Evolutionary conservation across 2,113 vertebrate genomes (phyloP), one percentile per base, ranked within the genome.

Genomic region (Otis tarda): DNA sequence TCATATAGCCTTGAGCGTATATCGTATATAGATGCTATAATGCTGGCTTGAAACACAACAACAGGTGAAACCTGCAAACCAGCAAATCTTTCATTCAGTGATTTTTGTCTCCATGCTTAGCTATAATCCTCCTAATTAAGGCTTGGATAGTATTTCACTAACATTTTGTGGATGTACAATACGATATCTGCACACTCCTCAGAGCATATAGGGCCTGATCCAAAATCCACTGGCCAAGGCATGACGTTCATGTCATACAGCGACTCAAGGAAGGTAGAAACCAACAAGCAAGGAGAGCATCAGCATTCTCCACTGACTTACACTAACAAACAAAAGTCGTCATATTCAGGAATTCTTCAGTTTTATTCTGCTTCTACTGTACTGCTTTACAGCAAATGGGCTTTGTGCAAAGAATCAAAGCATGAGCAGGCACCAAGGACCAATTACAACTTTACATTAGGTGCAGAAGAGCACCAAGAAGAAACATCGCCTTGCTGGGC

Each of bases 11-110:
- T 61, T 49, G 22, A 16, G 14, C 0, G 5, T 33, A 3, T 39
- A 33, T 21, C 0, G 0, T 12, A 27, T 19, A 45, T 21, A 52
- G 4, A 2, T 23, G 15, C 30, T 65, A 8, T 18, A 39, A 28
- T 9, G 14, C 27, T 31, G 35, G 35, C 31, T 41, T 65, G 52
- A 76, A 87, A 80, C 28, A 31, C 9, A 14, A 33, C 4, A 14
- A 63, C 28, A 67, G 28, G 47, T 25, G 43, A 90, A 69, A 45
- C 33, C 24, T 25, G 24, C 47, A 71, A 76, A 70, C 18, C n/a
- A 76, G 35, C 28, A 35, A 20, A 35, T 33, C 63, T 56, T 65
- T n/a, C 35, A 60, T 20, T 67, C 9, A 17, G 8, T 23, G 8
- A 28, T 30, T 49, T 75, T 35, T 30, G 37, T 45, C 25, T 27